Percentiles rank a stretch among this genome's conserved stretches.
Conservation (phyloP, 2,888 invertebrate genomes). For the Eristalis intricaria region DNA sequence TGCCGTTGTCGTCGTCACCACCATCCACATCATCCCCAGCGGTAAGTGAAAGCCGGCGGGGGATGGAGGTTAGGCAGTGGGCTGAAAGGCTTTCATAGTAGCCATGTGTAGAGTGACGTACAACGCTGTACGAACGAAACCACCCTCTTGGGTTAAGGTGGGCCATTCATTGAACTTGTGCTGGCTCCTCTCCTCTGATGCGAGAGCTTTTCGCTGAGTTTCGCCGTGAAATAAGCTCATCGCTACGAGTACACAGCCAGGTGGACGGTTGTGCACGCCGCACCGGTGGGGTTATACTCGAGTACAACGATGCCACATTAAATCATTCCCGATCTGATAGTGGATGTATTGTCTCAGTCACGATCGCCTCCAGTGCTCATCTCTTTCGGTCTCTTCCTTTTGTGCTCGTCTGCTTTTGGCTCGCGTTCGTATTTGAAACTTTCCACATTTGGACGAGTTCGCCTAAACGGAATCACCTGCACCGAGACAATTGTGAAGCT, state of each 20-base stretch:
- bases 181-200: constrained; percentile 11
- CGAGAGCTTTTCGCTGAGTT: constrained; percentile 50
- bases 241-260: neutral
- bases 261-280: neutral
- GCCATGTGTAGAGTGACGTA: constrained; percentile 18
- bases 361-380: constrained; percentile 24
- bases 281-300: neutral
- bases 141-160: constrained; percentile 34
- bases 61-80: neutral
- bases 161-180: constrained; percentile 41
- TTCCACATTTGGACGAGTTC: constrained; percentile 14
- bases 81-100: neutral
- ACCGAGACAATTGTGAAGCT: neutral
- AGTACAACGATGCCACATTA: constrained; percentile 16
- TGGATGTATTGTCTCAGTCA: constrained; percentile 2
- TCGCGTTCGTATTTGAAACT: neutral
- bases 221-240: constrained; percentile 25
- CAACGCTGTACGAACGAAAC: constrained; percentile 3
- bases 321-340: constrained; percentile 25
- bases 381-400: neutral
- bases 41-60: constrained; percentile 23
- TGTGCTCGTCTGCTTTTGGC: neutral
- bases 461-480: constrained; percentile 51
- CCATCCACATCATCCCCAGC: constrained; percentile 24
- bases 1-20: constrained; percentile 7